phyloP scores from a whole-genome alignment of 2,888 invertebrate genomes.

The Rapana venosa region DNA sequence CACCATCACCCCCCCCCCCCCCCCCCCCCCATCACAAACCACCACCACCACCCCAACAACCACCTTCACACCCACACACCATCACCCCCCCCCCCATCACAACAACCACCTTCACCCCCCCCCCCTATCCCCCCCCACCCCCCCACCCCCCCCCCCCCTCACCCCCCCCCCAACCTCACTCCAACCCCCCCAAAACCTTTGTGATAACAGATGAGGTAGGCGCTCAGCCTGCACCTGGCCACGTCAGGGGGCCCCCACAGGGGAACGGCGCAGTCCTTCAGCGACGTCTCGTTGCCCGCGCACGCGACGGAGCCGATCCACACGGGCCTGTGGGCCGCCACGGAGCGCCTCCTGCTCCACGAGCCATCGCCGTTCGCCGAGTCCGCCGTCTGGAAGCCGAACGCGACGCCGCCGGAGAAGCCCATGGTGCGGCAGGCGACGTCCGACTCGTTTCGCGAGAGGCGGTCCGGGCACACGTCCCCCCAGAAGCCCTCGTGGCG shows the following conservation, averaged over 20 bases:
- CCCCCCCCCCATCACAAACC: no score
- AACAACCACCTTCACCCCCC: no score
- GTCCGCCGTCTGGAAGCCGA: slow-evolving; percentile 55
- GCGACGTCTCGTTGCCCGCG: slow-evolving; percentile 60
- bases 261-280: slow-evolving; percentile 58
- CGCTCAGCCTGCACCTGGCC: slow-evolving; percentile 53
- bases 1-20: no score
- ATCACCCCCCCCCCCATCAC: no score
- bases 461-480: slow-evolving; percentile 60
- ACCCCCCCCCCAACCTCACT: not conserved
- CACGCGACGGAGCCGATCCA: slow-evolving; percentile 80
- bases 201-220: slow-evolving; percentile 51
- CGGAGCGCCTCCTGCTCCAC: not conserved
- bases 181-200: not conserved
- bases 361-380: not conserved
- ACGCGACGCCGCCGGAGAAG: slow-evolving; percentile 57
- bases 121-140: no score
- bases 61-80: not conserved
- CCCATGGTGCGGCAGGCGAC: slow-evolving; percentile 59
- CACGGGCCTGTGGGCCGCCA: slow-evolving; percentile 43
- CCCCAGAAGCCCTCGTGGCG: slow-evolving; percentile 58
- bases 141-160: no score
- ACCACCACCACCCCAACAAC: no score
- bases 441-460: slow-evolving; percentile 54
- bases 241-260: slow-evolving; percentile 53